Conservation (phyloP, 2,888 invertebrate genomes). For the Pseudanteris insignis region DNA sequence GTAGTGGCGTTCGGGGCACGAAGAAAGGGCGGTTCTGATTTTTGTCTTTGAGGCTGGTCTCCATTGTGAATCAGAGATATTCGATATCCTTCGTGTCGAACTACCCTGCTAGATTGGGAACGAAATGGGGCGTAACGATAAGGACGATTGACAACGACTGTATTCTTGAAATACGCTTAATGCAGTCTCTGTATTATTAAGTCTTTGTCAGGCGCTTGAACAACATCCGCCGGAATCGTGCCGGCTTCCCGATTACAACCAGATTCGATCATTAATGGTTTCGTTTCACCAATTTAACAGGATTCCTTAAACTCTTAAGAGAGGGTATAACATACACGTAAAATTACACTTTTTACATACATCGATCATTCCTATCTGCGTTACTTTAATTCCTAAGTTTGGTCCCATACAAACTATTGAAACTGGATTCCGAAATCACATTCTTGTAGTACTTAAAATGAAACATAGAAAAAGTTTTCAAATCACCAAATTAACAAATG, state of each 20-base stretch:
- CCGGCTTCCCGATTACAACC: constrained; percentile 35
- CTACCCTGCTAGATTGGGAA: constrained; percentile 47
- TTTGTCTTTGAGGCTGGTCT: constrained; percentile 50
- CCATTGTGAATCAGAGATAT: constrained; percentile 49
- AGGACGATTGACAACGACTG: constrained; percentile 48
- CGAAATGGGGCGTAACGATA: constrained; percentile 55
- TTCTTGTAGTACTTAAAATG: too few species aligned
- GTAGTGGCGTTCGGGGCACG: constrained; percentile 46
- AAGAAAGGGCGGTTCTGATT: constrained; percentile 63
- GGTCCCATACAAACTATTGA: too few species aligned
- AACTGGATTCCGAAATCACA: too few species aligned
- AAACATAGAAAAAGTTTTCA: too few species aligned
- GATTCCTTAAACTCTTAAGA: too few species aligned
- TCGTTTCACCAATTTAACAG: neutral
- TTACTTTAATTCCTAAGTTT: too few species aligned
- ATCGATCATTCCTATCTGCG: too few species aligned
- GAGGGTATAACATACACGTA: too few species aligned
- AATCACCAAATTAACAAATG: too few species aligned
- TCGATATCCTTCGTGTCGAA: constrained; percentile 52
- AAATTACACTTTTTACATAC: too few species aligned
- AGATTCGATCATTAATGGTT: constrained; percentile 7
- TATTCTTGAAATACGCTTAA: constrained; percentile 37
- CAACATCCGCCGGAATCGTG: constrained; percentile 58
- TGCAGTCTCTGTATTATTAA: constrained; percentile 36
- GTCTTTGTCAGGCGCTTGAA: constrained; percentile 53